Base-by-base conservation (phyloP, 1,140 invertebrate species). In the Lepidurus arcticus region DNA sequence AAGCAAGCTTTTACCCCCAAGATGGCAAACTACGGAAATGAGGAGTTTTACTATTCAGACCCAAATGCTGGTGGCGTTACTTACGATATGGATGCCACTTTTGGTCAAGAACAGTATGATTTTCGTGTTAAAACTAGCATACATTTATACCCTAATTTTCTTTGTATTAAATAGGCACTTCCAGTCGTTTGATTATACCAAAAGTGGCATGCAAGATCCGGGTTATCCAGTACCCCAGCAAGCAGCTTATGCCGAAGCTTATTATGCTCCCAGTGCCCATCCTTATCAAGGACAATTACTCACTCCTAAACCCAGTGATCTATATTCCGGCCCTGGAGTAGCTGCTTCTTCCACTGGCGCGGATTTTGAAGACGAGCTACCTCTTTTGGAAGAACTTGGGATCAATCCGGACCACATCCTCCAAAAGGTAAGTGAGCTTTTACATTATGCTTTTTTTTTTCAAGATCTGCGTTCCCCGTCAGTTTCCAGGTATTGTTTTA, bases 81-180 rank as follows among this genome's bases (percentile, higher is more conserved):
- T 26, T 76, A 53, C 65, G 76, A 76, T 47, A 76, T 76, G 76
- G 76, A 76, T 76, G 45, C 76, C n/a, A 76, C 45, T 44, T 76
- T 76, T 47, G 76, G 76, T n/a, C 76, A 76, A 76, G 76, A 76
- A 8, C 76, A 76, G 76, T 76, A 44, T 44, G 16, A 9, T 44
- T 13, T 34, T 34, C 34, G 1, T 42, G 24, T 21, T 42, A 21
- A 42, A 21, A 11, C 74, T 74, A 1, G 1, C 6, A 74, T 42
- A 74, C 26, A 16, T 34, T 13, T 34, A 11, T 13, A 47, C 21
- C n/a, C 1, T 47, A 76, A n/a, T 13, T 0, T 44, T 5, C n/a
- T 44, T 16, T 7, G 16, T 44, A 24, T 43, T n/a, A 11, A 0
- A 44, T 44, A 76, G 76, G 44, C 44, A 76, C 16, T 76, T 76